A percentile compares a stretch with the other conserved stretches of the same genome.
Conservation (phyloP, 2,113 vertebrate genomes). For the Rissa tridactyla region DNA sequence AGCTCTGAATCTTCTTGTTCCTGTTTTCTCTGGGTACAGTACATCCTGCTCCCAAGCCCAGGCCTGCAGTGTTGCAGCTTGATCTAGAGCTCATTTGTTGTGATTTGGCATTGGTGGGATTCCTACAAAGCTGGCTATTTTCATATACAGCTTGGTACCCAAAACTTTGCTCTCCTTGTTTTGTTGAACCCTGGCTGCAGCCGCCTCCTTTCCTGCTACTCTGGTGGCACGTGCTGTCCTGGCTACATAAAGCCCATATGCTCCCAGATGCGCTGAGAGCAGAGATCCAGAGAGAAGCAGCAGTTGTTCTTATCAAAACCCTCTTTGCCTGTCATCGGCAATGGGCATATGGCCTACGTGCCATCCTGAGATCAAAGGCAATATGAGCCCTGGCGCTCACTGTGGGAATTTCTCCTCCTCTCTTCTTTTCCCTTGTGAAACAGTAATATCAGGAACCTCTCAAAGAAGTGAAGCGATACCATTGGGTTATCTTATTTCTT, state of each 20-base stretch:
- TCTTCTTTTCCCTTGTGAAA: not conserved
- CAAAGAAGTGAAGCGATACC: not conserved
- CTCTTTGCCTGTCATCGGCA: not conserved
- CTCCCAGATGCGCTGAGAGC: not conserved
- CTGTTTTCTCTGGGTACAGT: not conserved
- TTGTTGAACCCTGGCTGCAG: not conserved
- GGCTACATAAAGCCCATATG: not conserved
- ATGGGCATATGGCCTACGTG: fast-evolving
- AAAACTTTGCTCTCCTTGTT: not conserved
- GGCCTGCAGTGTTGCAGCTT: not conserved
- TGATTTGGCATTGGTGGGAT: not conserved
- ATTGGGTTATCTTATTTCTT: not conserved
- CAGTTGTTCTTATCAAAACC: not conserved
- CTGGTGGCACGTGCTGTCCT: not conserved
- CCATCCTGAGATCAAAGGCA: not conserved
- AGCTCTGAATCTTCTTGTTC: not conserved
- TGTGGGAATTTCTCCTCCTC: not conserved
- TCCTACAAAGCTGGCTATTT: not conserved
- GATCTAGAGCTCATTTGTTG: not conserved
- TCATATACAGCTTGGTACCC: not conserved
- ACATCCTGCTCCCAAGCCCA: not conserved
- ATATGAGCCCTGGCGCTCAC: not conserved
- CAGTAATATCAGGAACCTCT: not conserved
- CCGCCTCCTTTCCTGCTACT: not conserved
- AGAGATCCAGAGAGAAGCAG: not conserved